phyloP scores from a whole-genome alignment of 1,140 invertebrate species.

The Leptinotarsa defecta region DNA sequence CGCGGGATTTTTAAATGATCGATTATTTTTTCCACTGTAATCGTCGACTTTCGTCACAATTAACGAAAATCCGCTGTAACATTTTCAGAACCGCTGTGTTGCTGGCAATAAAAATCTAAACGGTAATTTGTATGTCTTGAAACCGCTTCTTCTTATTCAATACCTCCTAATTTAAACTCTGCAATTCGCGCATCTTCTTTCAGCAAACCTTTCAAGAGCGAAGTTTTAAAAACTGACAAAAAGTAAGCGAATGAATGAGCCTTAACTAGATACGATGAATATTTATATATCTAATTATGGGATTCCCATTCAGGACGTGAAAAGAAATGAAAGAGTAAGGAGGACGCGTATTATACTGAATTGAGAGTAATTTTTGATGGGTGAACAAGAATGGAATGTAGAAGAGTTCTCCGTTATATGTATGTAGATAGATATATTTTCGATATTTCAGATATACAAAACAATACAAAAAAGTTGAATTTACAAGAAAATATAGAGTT shows the following conservation, averaged over 20 bases:
- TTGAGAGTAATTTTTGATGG: background rate
- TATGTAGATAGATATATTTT: no score
- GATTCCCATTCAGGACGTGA: slow-evolving; percentile 20
- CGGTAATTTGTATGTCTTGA: slow-evolving; percentile 34
- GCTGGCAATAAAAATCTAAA: slow-evolving; percentile 38
- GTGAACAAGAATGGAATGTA: no score
- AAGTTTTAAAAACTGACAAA: slow-evolving; percentile 36
- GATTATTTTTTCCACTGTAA: no score
- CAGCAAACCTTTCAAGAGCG: slow-evolving; percentile 35
- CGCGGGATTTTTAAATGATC: no score
- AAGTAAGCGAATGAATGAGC: slow-evolving; percentile 32
- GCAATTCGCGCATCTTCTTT: slow-evolving; percentile 31
- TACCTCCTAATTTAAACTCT: slow-evolving; percentile 39
- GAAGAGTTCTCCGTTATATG: no score
- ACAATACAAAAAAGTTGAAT: no score
- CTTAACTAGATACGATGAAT: slow-evolving; percentile 36
- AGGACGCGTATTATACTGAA: background rate
- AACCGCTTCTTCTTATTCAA: slow-evolving; percentile 38
- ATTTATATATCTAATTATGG: slow-evolving; percentile 33
- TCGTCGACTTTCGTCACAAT: no score
- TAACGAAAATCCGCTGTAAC: no score
- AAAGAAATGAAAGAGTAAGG: slow-evolving; percentile 4
- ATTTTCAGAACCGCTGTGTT: background rate
- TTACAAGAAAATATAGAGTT: no score
- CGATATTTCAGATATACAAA: no score